Evolutionary conservation across 2,888 invertebrate species (phyloP), one percentile per base, ranked within the genome.

Genomic region (Ethmia dodecea): DNA sequence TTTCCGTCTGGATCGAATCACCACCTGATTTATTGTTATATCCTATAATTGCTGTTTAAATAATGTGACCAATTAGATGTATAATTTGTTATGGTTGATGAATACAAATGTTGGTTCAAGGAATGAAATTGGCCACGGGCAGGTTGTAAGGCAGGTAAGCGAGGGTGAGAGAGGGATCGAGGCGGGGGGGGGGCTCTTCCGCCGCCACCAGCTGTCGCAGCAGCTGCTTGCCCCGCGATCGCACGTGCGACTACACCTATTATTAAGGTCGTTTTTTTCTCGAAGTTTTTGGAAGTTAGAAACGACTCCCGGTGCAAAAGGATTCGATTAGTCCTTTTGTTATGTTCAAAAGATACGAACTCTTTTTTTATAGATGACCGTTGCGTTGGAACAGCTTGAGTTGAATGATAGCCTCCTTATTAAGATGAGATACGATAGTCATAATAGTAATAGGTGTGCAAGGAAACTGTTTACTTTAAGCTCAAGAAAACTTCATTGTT

Each of bases 211-310:
- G 78, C 84, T 83, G 83, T 78, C 83, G 62, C 58, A 58, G 72
- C 86, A 83, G 86, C 86, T 84, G 86, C 74, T 56, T 56, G 49
- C 52, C 48, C 53, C 47, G 46, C 52, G 54, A 52, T 55, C 75
- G 77, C 84, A 83, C 84, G 86, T 86, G 84, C 79, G 74, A 52
- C 63, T 62, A 60, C 63, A 71, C 76, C 79, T 75, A 80, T 83
- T 79, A 80, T 79, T 79, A 71, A 64, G 62, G 60, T 56, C 57
- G 60, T 67, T 74, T 64, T 73, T 73, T 68, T 60, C 18, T 27
- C 26, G 22, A 61, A 57, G 62, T 57, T 60, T 63, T 59, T 54
- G 57, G 55, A 69, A 64, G 59, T 65, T 61, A 59, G 56, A 50
- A 60, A 73, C 68, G 65, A 69, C 60, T 60, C 52, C 46, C 13